These are phyloP conservation scores for Lepidocyrtinus sp. DNA, from an alignment of 2,888 invertebrate genomes.

Conservation along the genomic window DNA sequence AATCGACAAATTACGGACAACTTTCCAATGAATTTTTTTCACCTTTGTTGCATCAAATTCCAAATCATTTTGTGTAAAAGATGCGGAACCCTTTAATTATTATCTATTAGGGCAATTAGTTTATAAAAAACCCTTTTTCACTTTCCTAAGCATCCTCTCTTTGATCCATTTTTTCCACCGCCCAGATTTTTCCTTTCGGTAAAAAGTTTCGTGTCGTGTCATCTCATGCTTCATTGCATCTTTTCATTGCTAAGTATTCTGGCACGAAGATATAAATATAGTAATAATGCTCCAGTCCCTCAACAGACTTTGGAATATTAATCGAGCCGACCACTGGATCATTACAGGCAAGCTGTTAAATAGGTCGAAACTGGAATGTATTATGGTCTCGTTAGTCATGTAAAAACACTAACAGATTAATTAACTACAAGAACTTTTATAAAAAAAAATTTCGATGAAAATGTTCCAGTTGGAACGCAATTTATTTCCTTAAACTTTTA, in stretches of 20 bases:
- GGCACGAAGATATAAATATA: neutral
- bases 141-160: neutral
- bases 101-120: constrained; percentile 70
- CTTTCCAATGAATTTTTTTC: too few relatives aligned
- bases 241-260: constrained; percentile 43
- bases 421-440: too few relatives aligned
- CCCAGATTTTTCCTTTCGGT: neutral
- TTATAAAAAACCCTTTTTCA: neutral
- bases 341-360: neutral
- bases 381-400: neutral
- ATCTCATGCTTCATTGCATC: constrained; percentile 40
- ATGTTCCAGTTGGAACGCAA: too few relatives aligned
- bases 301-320: neutral
- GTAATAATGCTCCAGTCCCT: neutral
- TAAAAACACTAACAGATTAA: neutral
- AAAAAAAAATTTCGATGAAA: too few relatives aligned
- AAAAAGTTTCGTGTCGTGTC: too few relatives aligned
- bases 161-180: neutral
- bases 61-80: too few relatives aligned
- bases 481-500: too few relatives aligned
- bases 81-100: constrained; percentile 68
- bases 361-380: neutral
- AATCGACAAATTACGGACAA: too few relatives aligned
- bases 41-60: too few relatives aligned
- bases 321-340: neutral